Conservation (phyloP, 1,140 invertebrate genomes). For the Lordiphosa collinella region DNA sequence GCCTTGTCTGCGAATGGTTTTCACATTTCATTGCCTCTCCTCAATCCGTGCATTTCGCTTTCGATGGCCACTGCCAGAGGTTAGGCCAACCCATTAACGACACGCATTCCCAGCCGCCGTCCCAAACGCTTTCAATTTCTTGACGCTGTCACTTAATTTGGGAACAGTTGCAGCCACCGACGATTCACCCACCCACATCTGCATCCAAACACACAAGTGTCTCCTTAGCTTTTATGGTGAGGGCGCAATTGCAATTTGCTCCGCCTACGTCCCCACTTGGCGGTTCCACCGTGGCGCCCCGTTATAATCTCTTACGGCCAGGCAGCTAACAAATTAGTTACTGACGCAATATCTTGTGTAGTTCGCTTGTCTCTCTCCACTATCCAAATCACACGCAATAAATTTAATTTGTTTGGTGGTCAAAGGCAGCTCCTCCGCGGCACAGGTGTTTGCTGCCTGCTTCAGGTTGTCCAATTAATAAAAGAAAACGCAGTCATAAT, state of each 20-base stretch:
- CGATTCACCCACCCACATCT: conserved; percentile 9
- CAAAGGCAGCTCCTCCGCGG: conserved; percentile 5
- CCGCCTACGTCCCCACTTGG: conserved; percentile 30
- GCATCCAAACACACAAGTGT: conserved; percentile 25
- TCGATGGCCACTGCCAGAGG: conserved; percentile 45
- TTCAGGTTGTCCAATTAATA: conserved; percentile 68
- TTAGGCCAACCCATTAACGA: conserved; percentile 64
- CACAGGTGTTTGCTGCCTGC: conserved; percentile 14
- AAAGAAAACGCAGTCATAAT: conserved; percentile 74
- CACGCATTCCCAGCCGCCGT: conserved; percentile 53
- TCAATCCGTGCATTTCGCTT: conserved; percentile 49
- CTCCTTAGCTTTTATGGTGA: conserved; percentile 1
- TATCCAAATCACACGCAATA: conserved; percentile 78
- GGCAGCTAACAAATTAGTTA: conserved; percentile 68
- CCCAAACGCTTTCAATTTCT: conserved; percentile 61
- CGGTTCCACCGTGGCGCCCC: conserved; percentile 12
- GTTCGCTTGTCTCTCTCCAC: conserved; percentile 44
- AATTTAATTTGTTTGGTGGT: conserved; percentile 59
- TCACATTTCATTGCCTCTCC: conserved; percentile 21
- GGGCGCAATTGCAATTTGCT: conserved; percentile 62
- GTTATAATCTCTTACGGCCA: conserved; percentile 31
- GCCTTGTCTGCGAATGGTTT: conserved; percentile 41
- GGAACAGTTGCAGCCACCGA: conserved; percentile 49
- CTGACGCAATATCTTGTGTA: conserved; percentile 72
- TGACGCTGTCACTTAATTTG: conserved; percentile 71